Base-by-base conservation (phyloP, 2,888 invertebrate species). In the Kryphioiulus occultus region DNA sequence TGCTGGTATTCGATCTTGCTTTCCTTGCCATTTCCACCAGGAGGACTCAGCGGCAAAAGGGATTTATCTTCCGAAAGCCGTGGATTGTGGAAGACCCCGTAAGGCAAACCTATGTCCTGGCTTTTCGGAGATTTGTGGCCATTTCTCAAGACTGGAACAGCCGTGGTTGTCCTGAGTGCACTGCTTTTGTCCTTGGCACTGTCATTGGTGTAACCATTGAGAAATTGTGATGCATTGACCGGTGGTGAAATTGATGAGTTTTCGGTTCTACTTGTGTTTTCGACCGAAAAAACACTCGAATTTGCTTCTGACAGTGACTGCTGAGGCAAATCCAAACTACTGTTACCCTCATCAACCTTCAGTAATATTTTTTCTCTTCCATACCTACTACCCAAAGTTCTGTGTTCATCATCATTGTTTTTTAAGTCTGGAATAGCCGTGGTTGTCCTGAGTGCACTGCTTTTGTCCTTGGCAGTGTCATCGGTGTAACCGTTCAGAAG, bases 21-120 rank as follows among this genome's bases (percentile, higher is more conserved):
- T 26, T 85, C 85, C 39, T 87, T 87, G n/a, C 42, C 83, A 19
- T 87, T 87, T 83, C 39, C 87, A 53, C 22, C 22, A 7, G 68
- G 5, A 22, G 47, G 26, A 12, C 47, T 86, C 30, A 42, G 19
- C 3, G 86, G 32, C 32, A 39, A n/a, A 22, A 26, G 68, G 68
- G 68, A 68, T 12, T 68, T 68, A 12, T 68, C 68, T 26, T 68
- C 68, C 26, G 68, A 68, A n/a, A 26, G 68, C n/a, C 68, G 68
- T 12, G 68, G 10, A 22, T 22, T 22, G 26, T 68, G 68, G 22
- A 26, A 68, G 26, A 68, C 26, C 4, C 68, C 22, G 12, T 68
- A 68, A 68, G 22, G 68, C 26, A 68, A 22, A 26, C 68, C 68
- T 12, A 26, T 7, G 22, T 68, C 68, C 26, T 68, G 68, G 22